Percentiles rank a stretch among this genome's conserved stretches.
phyloP scores from a whole-genome alignment of 2,113 vertebrate species.

The Salvelinus fontinalis region DNA sequence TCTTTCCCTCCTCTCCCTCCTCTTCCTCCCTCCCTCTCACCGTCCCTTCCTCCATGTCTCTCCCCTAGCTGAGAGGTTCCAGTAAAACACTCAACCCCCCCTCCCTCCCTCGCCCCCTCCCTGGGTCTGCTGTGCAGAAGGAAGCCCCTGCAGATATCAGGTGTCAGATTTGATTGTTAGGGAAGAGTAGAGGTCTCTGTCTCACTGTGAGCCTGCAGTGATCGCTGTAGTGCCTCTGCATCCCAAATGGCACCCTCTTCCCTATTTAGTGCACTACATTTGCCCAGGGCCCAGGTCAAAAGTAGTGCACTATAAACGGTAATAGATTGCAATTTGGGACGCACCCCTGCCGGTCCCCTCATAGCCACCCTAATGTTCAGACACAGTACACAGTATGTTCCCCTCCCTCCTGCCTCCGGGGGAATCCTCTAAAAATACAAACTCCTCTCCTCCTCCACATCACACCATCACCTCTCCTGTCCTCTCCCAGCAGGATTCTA shows the following conservation, averaged over 20 bases:
- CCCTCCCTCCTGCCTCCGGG: conserved; percentile 1
- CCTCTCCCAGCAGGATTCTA: conserved; percentile 9
- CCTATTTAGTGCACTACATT: too few relatives aligned
- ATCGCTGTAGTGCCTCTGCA: neutral
- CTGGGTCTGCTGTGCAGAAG: conserved; percentile 7
- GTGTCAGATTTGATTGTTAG: conserved; percentile 47
- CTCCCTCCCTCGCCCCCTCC: neutral
- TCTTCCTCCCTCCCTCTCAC: too few relatives aligned
- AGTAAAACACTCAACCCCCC: too few relatives aligned
- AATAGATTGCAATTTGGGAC: too few relatives aligned
- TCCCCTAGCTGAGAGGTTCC: too few relatives aligned
- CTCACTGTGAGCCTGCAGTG: conserved; percentile 9
- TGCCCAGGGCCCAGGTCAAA: too few relatives aligned
- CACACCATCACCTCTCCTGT: conserved; percentile 14
- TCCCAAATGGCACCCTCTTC: too few relatives aligned
- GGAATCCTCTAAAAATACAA: conserved; percentile 15
- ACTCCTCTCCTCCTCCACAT: neutral
- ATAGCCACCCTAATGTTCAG: conserved; percentile 4
- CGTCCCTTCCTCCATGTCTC: too few relatives aligned
- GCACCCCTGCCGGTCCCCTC: neutral
- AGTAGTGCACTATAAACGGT: too few relatives aligned
- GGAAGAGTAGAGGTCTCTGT: conserved; percentile 35
- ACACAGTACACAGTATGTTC: conserved; percentile 11
- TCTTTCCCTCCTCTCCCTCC: too few relatives aligned
- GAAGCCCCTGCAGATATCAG: conserved; percentile 35